Conservation (phyloP, 2,888 invertebrate species). For the Abrostola tripartita region DNA sequence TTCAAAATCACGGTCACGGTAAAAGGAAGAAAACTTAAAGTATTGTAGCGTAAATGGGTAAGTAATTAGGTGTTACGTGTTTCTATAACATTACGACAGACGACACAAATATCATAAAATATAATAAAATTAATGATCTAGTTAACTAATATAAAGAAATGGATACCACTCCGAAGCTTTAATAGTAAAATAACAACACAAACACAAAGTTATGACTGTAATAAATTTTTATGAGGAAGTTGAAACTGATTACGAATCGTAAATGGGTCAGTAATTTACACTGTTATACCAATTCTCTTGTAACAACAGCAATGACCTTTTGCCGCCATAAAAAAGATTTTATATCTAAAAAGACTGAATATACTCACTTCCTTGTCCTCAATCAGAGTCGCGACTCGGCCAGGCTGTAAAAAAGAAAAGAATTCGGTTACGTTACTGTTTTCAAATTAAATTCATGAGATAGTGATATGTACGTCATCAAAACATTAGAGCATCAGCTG, state of each 20-base stretch:
- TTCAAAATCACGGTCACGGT: slow-evolving; percentile 28
- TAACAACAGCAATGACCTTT: slow-evolving; percentile 6
- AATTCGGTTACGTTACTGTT: slow-evolving; percentile 34
- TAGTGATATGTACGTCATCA: slow-evolving; percentile 4
- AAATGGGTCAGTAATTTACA: slow-evolving; percentile 29
- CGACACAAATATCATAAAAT: too few species aligned
- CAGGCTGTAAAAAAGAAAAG: slow-evolving; percentile 92
- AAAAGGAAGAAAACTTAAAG: neutral
- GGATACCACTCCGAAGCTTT: too few species aligned
- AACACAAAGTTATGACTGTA: too few species aligned
- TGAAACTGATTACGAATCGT: slow-evolving; percentile 35
- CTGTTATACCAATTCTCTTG: neutral
- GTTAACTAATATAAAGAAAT: too few species aligned
- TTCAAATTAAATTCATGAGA: slow-evolving; percentile 5
- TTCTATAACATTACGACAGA: too few species aligned
- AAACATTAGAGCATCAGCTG: slow-evolving; percentile 19
- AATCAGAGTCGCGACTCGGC: slow-evolving; percentile 95
- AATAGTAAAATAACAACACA: too few species aligned
- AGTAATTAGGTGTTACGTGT: neutral
- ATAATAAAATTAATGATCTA: too few species aligned
- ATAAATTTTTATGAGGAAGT: slow-evolving; percentile 29
- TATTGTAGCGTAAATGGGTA: neutral
- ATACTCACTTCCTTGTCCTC: slow-evolving; percentile 93
- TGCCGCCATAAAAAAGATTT: slow-evolving; percentile 12
- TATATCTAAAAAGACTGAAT: slow-evolving; percentile 19